Base-by-base conservation (phyloP, 2,888 invertebrate genomes). In the Glaucopsyche alexis region DNA sequence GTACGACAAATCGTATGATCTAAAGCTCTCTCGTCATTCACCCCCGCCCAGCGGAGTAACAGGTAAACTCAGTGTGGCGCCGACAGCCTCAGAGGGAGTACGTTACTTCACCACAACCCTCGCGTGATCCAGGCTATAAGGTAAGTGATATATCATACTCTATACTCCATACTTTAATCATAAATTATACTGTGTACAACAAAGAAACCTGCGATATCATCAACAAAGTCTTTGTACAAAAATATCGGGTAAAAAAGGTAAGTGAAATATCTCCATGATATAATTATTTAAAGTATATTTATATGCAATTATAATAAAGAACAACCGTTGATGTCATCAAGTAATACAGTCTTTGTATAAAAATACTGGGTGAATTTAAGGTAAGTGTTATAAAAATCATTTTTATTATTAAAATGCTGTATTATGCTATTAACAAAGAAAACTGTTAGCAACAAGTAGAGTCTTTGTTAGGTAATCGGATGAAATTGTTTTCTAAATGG, bases 41-140 rank as follows among this genome's bases (percentile, higher is more conserved):
- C 60, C 60, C 60, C 60, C 60, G 60, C 60, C 60, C 60, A 16
- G 60, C 60, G 60, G 60, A 60, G 60, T 60, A 60, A 60, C 60
- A 60, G 60, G 60, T 60, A 29, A 60, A 29, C 60, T 14, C 60
- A 60, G 60, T 60, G 60, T 38, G 14, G 60, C 60, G 60, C 29
- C 29, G 60, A 38, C 60, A 29, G 60, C 13, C 60, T 38, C 11
- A 38, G 1, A 5, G 60, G 60, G 60, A 13, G 60, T 29, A 60
- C 60, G 60, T 29, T 13, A 29, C 60, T 11, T 60, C 13, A 6
- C 16, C 2, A 29, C 11, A 60, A 13, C 14, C 60, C 38, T 38
- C 60, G 60, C 60, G 29, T 60, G 29, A 60, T 60, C 60, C 60
- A 60, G 60, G 2, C 29, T 60, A 60, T 60, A 60, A 60, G 60